Evolutionary conservation across 2,888 invertebrate species (phyloP), one percentile per base, ranked within the genome.

Genomic region (Pheosia tremula): DNA sequence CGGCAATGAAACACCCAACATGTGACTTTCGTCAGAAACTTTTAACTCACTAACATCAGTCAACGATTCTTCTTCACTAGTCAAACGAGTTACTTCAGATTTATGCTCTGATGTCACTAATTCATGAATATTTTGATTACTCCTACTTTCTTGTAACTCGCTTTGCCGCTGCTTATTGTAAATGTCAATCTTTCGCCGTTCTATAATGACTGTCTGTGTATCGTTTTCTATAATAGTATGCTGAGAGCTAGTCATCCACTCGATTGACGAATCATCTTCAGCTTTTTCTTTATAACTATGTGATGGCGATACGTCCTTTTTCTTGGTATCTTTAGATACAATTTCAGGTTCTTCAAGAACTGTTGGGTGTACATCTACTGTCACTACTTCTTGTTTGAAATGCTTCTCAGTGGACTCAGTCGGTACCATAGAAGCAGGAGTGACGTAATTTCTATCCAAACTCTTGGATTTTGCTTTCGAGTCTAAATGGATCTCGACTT

Each of bases 61-160:
- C 67, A 96, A 86, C 6, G 96, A 96, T 77, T 96, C 96, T 77
- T 96, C 96, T 77, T 95, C 96, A 72, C 96, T 96, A 4, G 94
- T 95, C 66, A 95, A 89, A 60, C 94, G 86, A 5, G 83, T 92
- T 0, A 94, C 90, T 69, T 92, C 94, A 0, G 94, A 90, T 73
- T 91, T 93, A 62, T 89, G 92, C 39, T 92, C 90, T 0, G 88
- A 88, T 50, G 78, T 71, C 6, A 86, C 75, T 63, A 87, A 73
- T 59, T 81, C 86, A 62, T 86, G 83, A n/a, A 90, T 74, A 62
- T 93, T 89, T 74, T 89, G 90, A 68, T 71, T 86, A 74, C 88
- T 90, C 73, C 79, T 90, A 76, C 87, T 91, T 74, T 88, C 86
- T 69, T 85, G 87, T 10, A 91, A 75, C 79, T 92, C 95, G 3